Percentiles rank a stretch among this genome's conserved stretches.
Conservation (phyloP, 2,888 invertebrate genomes). For the Athalia circularis region DNA sequence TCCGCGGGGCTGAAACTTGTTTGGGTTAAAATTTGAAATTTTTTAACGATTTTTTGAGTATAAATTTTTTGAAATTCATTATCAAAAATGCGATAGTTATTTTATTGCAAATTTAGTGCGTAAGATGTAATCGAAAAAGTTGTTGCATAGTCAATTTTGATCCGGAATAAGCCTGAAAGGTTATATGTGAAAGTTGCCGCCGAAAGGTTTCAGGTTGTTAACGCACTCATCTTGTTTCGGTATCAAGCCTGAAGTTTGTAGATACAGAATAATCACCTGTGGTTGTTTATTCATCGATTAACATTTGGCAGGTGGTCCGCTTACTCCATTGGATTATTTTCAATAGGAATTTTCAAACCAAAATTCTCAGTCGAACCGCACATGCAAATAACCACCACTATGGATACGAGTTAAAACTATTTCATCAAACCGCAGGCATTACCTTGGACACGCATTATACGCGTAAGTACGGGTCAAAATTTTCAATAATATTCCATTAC, state of each 20-base stretch:
- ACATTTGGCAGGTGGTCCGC: constrained; percentile 7
- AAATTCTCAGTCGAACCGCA: constrained; percentile 16
- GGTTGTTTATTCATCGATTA: constrained; percentile 1
- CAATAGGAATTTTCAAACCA: not conserved
- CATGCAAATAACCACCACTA: not conserved
- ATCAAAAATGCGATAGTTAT: not conserved
- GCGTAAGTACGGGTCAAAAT: not conserved
- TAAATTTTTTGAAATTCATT: no score
- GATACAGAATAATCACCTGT: not conserved
- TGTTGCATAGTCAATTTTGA: constrained; percentile 17
- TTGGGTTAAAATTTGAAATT: not conserved
- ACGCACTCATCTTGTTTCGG: constrained; percentile 6
- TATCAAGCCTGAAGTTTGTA: not conserved
- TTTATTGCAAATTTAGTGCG: not conserved
- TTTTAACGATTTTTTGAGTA: not conserved
- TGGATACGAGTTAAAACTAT: constrained; percentile 19
- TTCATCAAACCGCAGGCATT: not conserved
- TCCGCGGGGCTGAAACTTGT: not conserved
- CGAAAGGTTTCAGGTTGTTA: not conserved
- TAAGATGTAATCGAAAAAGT: not conserved
- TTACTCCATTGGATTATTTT: constrained; percentile 1
- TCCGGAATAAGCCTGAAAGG: constrained; percentile 6
- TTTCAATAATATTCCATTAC: no score
- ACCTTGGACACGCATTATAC: not conserved
- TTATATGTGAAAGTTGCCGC: not conserved